Base-by-base conservation (phyloP, 53 echinoderm and acorn worm genomes). In the Paracentrotus lividus region DNA sequence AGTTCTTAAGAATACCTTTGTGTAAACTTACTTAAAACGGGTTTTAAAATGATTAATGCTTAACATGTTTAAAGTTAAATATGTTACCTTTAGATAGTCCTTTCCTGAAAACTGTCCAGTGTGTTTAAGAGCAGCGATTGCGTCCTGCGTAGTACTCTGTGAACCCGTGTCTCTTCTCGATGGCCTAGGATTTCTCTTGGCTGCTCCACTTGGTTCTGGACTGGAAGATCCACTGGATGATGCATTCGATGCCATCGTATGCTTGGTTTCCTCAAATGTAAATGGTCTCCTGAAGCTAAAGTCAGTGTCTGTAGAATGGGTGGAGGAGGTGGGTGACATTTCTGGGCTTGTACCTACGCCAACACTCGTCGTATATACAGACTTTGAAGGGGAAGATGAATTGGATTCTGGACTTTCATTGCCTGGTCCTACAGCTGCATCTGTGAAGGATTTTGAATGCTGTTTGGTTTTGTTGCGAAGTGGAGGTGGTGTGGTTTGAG, bases 301-400 rank as follows among this genome's bases (percentile, higher is more conserved):
- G 49, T 97, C 97, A 51, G 97, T 95, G 68, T 97, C 97, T 7
- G 97, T 94, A 31, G 97, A 95, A 52, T 95, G 94, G 3, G 96
- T 96, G 33, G 98, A 98, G 2, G 98, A 97, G 0, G 98, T 93
- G 23, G 98, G 96, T 34, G 97, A 97, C 77, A 95, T 94, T 64
- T 98, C 99, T 16, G 97, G 96, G 76, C 97, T 97, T 0, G 96
- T 97, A 38, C 97, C 99, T 13, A 98, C 96, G 29, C 95, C 97
- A 29, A 96, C 94, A 65, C 96, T 96, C 23, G 95, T 90, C 8
- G 97, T 97, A 38, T 94, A 94, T 9, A 89, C 90, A 53, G 93
- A 94, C 32, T 55, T 77, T 27, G 90, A 65, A 61, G 95, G 88
- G 90, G 69, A 75, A 23, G 59, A 84, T 88, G 94, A 78, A 78